Evolutionary conservation across 2,888 invertebrate species (phyloP), one percentile per base, ranked within the genome.

Genomic region (Epinotia bilunana): DNA sequence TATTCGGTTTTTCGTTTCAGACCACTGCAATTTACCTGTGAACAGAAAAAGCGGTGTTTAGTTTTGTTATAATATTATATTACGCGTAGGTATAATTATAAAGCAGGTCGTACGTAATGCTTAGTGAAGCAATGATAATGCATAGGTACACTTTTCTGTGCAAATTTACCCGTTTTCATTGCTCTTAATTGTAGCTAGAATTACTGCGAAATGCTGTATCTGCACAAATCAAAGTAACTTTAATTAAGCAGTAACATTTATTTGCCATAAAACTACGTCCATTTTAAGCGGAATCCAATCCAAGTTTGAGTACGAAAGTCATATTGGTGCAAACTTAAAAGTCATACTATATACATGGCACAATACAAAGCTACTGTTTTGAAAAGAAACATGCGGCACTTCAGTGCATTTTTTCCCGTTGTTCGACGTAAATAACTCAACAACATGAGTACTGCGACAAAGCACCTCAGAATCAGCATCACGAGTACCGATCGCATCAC

Each of bases 381-480:
- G 49, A 58, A 72, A 60, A 58, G 58, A 65, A 64, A 64, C 57
- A 55, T 46, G 23, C 57, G 46, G 9, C 57, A 64, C 72, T 72
- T 63, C 53, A n/a, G 55, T 28, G 18, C 58, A 58, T 58, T 65
- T 62, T 72, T 72, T 68, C 43, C 57, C n/a, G 60, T 68, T 68
- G 67, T 68, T 68, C 49, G 46, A 12, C 12, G 60, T 46, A 69
- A 69, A 69, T 60, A 69, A 69, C 69, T 60, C 69, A 60, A 69
- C 69, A 46, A 60, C 58, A 60, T 46, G 60, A 28, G 58, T 46
- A 55, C 55, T 55, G 12, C 23, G 64, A 67, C 43, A 68, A 68
- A 58, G 57, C 68, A 58, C 43, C 57, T 20, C 55, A 55, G 33
- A 55, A 2, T 23, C 23, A 23, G 39, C 39, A 16, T 61, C 2